phyloP scores from a whole-genome alignment of 2,113 vertebrate species.

The Pantherophis guttatus region DNA sequence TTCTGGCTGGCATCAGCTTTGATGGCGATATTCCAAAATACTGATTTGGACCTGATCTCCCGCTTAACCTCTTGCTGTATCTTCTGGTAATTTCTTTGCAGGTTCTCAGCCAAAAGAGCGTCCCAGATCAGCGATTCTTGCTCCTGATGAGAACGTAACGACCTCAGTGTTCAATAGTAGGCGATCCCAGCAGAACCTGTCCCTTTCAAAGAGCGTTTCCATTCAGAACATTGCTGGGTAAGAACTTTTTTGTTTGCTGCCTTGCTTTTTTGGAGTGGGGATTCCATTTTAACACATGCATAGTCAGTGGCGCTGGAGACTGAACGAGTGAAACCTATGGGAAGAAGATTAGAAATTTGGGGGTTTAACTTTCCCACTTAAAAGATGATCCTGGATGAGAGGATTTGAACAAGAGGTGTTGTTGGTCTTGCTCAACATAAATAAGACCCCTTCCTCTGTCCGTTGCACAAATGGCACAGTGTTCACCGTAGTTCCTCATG shows the following conservation, averaged over 20 bases:
- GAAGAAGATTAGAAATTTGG: not conserved
- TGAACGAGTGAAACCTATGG: not conserved
- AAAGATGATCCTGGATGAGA: not conserved
- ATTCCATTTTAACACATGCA: fast-evolving
- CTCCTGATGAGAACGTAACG: slow-evolving; percentile 76
- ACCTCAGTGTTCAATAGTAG: slow-evolving; percentile 65
- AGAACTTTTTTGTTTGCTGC: slow-evolving; percentile 40
- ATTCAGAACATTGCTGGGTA: slow-evolving; percentile 98
- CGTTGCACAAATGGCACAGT: not conserved
- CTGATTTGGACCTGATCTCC: not conserved
- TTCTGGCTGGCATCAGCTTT: not conserved
- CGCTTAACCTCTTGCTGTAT: not conserved
- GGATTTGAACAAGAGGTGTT: too few species aligned
- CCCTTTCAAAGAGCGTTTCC: slow-evolving; percentile 92
- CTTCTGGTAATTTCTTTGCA: slow-evolving; percentile 39
- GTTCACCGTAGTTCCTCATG: not conserved
- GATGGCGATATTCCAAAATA: not conserved
- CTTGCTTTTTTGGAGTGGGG: fast-evolving
- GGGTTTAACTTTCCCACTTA: not conserved
- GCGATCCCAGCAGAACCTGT: slow-evolving; percentile 76
- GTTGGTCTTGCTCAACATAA: not conserved
- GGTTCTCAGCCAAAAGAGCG: slow-evolving; percentile 85
- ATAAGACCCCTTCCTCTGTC: not conserved
- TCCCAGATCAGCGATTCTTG: slow-evolving; percentile 88
- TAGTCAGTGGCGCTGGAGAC: fast-evolving